These are phyloP conservation scores for Lycopodina hypogea DNA, from an alignment of 37 sponge, comb jelly and placozoan species.

Conservation along the genomic window DNA sequence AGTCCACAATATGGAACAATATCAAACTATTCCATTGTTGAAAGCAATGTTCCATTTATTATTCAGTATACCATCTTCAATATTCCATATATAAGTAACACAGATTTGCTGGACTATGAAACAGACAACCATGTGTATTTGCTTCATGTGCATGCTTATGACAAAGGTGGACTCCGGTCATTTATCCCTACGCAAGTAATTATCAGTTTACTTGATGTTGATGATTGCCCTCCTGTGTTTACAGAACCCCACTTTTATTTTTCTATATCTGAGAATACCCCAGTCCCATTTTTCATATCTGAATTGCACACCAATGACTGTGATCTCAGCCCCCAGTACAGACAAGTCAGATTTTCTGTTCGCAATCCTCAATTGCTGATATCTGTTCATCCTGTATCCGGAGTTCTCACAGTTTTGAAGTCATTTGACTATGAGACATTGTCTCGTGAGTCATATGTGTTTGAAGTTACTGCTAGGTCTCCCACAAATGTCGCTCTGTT, in stretches of 20 bases:
- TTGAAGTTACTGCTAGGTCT: constrained; percentile 37
- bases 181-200: constrained; percentile 33
- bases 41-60: constrained; percentile 21
- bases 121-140: constrained; percentile 27
- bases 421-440: constrained; percentile 33
- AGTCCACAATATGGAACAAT: constrained; percentile 43
- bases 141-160: constrained; percentile 45
- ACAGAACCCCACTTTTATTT: background rate
- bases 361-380: constrained; percentile 10
- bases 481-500: background rate
- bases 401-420: constrained; percentile 13
- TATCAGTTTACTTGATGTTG: constrained; percentile 50
- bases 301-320: constrained; percentile 34
- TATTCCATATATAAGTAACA: constrained; percentile 39
- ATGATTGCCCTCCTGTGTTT: constrained; percentile 60
- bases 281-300: constrained; percentile 14
- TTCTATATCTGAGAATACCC: constrained; percentile 29
- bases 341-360: constrained; percentile 25
- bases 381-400: constrained; percentile 29
- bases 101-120: constrained; percentile 46
- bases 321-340: constrained; percentile 38
- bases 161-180: constrained; percentile 45
- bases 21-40: constrained; percentile 30
- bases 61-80: constrained; percentile 15
- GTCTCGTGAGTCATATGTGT: background rate